Base-by-base conservation (phyloP, 2,888 invertebrate species). In the Acleris holmiana region DNA sequence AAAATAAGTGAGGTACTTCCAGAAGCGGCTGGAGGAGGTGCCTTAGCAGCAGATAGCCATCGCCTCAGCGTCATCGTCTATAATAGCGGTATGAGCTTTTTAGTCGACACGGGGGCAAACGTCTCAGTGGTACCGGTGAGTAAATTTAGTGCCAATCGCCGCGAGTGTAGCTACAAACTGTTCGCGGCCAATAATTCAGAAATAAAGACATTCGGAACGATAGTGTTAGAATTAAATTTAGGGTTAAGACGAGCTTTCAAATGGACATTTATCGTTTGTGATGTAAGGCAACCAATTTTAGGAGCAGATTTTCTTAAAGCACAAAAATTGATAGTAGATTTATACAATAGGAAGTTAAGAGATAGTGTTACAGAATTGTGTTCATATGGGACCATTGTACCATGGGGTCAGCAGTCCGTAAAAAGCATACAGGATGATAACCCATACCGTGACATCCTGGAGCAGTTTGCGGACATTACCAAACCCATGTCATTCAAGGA, bases 401-500 rank as follows among this genome's bases (percentile, higher is more conserved):
- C 21, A 23, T 44, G 4, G 44, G 23, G 17, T n/a, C n/a, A n/a
- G n/a, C n/a, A n/a, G n/a, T n/a, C n/a, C n/a, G n/a, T n/a, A n/a
- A n/a, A n/a, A n/a, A n/a, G n/a, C n/a, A n/a, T n/a, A n/a, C 44
- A 23, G 23, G 44, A 44, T 2, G 23, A 23, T 23, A 41, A 55
- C n/a, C 44, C 55, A 2, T 55, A 44, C 10, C 19, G 4, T 17
- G 2, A n/a, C 4, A 44, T 55, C 23, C 44, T 55, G 23, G 41
- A 23, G 0, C n/a, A 23, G 10, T 55, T 23, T 25, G 44, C 55
- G 2, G n/a, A 2, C 3, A 55, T 55, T 15, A 44, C 55, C 1
- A 55, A 55, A 23, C 55, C 55, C 8, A 17, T 44, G 8, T 13
- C 55, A 17, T 55, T 44, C 21, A 55, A 19, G 44, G 55, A 55